Conservation (phyloP, 2,113 vertebrate species). For the Peromyscus californicus region DNA sequence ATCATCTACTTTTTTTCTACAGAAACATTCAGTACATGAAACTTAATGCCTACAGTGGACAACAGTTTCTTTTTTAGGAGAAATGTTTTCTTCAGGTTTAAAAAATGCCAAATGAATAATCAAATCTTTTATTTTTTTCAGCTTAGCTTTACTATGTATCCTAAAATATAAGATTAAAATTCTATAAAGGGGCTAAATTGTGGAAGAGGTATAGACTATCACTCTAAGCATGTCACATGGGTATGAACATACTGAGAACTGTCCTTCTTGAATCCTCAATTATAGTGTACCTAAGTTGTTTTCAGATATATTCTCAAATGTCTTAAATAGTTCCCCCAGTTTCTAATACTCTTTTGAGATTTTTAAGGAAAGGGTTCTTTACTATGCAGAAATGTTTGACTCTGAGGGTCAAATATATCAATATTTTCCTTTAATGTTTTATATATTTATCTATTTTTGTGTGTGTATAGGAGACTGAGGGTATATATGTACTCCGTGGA, state of each 20-base stretch:
- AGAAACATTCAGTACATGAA: conserved; percentile 61
- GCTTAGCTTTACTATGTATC: conserved; percentile 16
- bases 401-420: conserved; percentile 32
- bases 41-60: conserved; percentile 29
- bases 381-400: background rate
- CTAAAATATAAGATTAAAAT: conserved; percentile 35
- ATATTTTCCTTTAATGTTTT: background rate
- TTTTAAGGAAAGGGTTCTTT: background rate
- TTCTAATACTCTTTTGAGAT: background rate
- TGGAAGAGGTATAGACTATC: conserved; percentile 29
- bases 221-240: background rate
- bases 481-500: background rate
- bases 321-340: conserved; percentile 43
- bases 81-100: conserved; percentile 13
- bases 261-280: background rate
- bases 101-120: conserved; percentile 56
- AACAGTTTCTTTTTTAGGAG: conserved; percentile 25
- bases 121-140: conserved; percentile 38
- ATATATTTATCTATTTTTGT: background rate
- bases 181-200: conserved; percentile 63
- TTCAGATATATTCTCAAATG: conserved; percentile 44
- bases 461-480: no score
- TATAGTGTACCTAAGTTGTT: conserved; percentile 35
- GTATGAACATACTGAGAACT: background rate
- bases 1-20: conserved; percentile 24